Conservation (phyloP, 2,797 vertebrate genomes). For the Ambastaia sidthimunki region DNA sequence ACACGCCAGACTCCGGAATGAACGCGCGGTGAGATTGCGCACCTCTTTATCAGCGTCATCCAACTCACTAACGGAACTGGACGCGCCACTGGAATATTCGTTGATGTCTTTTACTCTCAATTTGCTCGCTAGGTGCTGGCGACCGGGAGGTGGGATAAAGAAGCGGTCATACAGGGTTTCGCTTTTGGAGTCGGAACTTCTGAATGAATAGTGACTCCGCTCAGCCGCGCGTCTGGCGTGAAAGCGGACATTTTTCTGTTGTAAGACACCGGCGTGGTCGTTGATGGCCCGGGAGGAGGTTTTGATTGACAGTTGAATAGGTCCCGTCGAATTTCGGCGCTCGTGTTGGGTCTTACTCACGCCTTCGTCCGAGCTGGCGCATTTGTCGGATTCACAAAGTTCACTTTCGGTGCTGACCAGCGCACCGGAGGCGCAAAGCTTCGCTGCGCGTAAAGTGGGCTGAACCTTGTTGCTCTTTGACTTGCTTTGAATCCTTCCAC, state of each 20-base stretch:
- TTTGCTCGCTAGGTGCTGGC: constrained; percentile 86
- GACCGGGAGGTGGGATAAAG: constrained; percentile 88
- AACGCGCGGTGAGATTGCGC: constrained; percentile 91
- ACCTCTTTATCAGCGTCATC: constrained; percentile 98
- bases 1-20: constrained; percentile 94
- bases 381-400: constrained; percentile 77
- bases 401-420: constrained; percentile 82
- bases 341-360: constrained; percentile 72
- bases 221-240: constrained; percentile 83
- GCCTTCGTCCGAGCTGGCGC: constrained; percentile 78
- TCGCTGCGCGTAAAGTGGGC: constrained; percentile 25
- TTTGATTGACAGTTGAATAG: constrained; percentile 90
- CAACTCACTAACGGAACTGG: constrained; percentile 94
- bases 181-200: constrained; percentile 79
- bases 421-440: constrained; percentile 60
- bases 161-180: constrained; percentile 74
- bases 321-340: constrained; percentile 71
- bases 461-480: constrained; percentile 6
- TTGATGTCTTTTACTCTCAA: constrained; percentile 83
- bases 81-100: constrained; percentile 94
- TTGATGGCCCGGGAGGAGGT: constrained; percentile 85
- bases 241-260: constrained; percentile 74
- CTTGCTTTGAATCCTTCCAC: constrained; percentile 49
- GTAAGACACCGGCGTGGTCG: constrained; percentile 77
- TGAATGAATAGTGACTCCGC: constrained; percentile 83